Percentiles rank a stretch among this genome's conserved stretches.
Conservation (phyloP, 2,888 invertebrate species). For the Pomacea canaliculata region DNA sequence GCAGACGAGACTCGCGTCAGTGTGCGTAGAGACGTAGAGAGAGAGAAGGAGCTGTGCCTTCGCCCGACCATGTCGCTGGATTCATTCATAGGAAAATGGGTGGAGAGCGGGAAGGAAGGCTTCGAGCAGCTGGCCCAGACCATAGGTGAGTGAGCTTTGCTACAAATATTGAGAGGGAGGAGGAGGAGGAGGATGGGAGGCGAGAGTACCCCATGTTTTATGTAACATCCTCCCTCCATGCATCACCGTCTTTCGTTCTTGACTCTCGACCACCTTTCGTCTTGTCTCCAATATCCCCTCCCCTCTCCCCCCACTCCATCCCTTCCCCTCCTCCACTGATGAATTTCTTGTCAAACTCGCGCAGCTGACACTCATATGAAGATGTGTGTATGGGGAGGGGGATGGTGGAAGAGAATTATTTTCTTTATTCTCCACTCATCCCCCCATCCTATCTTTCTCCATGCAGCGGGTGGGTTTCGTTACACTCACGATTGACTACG, state of each 20-base stretch:
- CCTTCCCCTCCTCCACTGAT: no score
- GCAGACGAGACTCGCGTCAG: no score
- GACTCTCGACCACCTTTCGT: not conserved
- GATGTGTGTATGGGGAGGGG: no score
- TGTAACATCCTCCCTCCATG: not conserved
- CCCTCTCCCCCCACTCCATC: not conserved
- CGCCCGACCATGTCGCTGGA: constrained; percentile 21
- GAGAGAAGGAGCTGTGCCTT: no score
- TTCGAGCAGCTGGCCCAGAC: constrained; percentile 26
- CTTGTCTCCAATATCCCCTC: not conserved
- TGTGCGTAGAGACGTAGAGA: no score
- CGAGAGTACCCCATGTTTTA: not conserved
- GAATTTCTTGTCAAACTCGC: no score
- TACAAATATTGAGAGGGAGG: not conserved
- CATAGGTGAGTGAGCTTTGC: constrained; percentile 16
- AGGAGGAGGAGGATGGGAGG: not conserved
- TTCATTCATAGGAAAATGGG: constrained; percentile 29
- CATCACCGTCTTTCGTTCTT: not conserved
- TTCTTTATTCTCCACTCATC: no score
- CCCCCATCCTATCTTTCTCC: no score
- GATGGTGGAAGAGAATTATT: no score
- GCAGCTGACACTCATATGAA: no score
- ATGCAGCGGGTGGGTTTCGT: no score
- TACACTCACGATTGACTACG: no score
- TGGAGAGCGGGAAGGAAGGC: constrained; percentile 33